Conservation (phyloP, 1,140 invertebrate species). For the Paramacrobiotus metropolitanus region DNA sequence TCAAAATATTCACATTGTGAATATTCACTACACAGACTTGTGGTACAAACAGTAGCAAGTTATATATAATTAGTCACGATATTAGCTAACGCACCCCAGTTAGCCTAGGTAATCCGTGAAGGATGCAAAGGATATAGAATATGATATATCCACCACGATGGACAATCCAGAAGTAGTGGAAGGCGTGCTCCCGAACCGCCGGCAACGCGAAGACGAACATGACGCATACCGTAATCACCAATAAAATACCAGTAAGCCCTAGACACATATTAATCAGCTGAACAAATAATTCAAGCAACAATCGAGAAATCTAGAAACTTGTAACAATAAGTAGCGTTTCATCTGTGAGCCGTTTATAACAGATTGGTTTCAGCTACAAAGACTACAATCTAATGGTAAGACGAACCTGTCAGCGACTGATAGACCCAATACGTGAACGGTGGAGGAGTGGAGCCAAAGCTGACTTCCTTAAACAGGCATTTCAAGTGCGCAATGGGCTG, state of each 20-base stretch:
- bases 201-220: slow-evolving; percentile 87
- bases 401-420: slow-evolving; percentile 63
- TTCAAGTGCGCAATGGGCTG: slow-evolving; percentile 78
- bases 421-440: slow-evolving; percentile 84
- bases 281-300: too few relatives aligned
- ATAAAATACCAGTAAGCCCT: slow-evolving; percentile 76
- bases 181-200: slow-evolving; percentile 75
- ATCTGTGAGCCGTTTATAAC: neutral
- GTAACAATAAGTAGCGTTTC: slow-evolving; percentile 5
- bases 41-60: too few relatives aligned
- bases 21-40: too few relatives aligned
- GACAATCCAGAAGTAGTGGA: slow-evolving; percentile 91
- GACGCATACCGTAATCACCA: slow-evolving; percentile 77
- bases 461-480: slow-evolving; percentile 79
- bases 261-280: slow-evolving; percentile 20
- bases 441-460: slow-evolving; percentile 69
- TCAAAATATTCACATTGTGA: too few relatives aligned
- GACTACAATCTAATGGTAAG: neutral
- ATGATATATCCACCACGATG: slow-evolving; percentile 65
- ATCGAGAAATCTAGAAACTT: too few relatives aligned
- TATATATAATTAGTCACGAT: too few relatives aligned
- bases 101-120: slow-evolving; percentile 79
- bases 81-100: slow-evolving; percentile 67
- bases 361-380: neutral
- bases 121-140: slow-evolving; percentile 63